These are phyloP conservation scores for Atlantisia rogersi DNA, from an alignment of 2,113 vertebrate species.

Conservation along the genomic window DNA sequence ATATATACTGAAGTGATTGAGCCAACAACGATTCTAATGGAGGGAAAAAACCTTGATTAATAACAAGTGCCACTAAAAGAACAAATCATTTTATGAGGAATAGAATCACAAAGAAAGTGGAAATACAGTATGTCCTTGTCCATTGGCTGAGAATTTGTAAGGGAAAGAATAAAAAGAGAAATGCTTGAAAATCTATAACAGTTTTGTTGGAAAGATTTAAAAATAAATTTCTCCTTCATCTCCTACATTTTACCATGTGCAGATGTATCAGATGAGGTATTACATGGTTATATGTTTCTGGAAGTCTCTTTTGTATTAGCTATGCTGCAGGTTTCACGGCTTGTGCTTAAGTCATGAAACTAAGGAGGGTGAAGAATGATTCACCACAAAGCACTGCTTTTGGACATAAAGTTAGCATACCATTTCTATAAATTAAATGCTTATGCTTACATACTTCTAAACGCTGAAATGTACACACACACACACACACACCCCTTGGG, in stretches of 20 bases:
- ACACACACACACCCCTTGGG: background rate
- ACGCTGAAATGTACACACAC: background rate
- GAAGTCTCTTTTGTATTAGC: background rate
- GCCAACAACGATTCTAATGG: constrained; percentile 40
- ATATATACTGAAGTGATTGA: constrained; percentile 58
- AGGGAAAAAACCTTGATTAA: constrained; percentile 62
- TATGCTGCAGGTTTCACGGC: background rate
- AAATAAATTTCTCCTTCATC: background rate
- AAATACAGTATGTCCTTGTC: background rate
- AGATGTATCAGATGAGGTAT: background rate
- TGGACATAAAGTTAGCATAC: background rate
- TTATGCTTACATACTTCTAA: background rate
- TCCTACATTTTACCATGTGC: background rate
- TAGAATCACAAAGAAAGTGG: constrained; percentile 24
- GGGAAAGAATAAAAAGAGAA: background rate
- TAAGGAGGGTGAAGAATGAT: background rate
- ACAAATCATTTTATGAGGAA: constrained; percentile 51
- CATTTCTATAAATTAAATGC: background rate
- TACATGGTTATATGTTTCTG: background rate
- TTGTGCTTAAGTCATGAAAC: background rate
- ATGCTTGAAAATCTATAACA: background rate
- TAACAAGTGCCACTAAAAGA: constrained; percentile 44
- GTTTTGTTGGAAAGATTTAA: background rate
- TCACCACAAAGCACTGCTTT: background rate
- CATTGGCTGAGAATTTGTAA: constrained; percentile 15